Percentiles rank a stretch among this genome's conserved stretches.
Conservation (phyloP, 1,140 invertebrate species). For the Drosophila baimaii region DNA sequence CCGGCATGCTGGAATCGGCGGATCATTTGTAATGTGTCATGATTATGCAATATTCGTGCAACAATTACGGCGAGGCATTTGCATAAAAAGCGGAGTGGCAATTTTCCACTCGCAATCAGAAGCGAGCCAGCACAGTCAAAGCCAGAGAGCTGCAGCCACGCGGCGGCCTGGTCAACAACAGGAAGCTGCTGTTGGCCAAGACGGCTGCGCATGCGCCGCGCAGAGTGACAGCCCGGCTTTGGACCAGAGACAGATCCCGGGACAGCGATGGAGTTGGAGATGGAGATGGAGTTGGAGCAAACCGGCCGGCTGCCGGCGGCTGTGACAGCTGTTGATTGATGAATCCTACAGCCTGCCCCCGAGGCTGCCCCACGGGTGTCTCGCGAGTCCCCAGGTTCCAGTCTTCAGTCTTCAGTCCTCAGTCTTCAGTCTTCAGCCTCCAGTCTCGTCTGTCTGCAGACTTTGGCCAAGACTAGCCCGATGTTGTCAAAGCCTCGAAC, state of each 20-base stretch:
- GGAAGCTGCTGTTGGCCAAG: conserved; percentile 55
- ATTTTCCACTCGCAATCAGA: conserved; percentile 61
- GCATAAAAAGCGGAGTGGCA: conserved; percentile 74
- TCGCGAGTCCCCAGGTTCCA: conserved; percentile 13
- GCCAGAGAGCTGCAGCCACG: not conserved
- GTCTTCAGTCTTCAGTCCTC: conserved; percentile 16
- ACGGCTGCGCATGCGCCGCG: conserved; percentile 66
- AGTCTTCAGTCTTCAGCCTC: conserved; percentile 11
- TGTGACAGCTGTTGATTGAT: conserved; percentile 81
- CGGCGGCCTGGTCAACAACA: conserved; percentile 42
- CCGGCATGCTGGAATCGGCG: conserved; percentile 49
- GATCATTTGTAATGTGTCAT: conserved; percentile 74
- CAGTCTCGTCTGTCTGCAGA: conserved; percentile 22
- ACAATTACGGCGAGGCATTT: conserved; percentile 76
- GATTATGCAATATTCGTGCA: conserved; percentile 80
- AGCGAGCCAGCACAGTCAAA: no score
- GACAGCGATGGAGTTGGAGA: conserved; percentile 4
- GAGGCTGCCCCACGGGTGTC: conserved; percentile 46
- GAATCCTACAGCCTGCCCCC: conserved; percentile 76
- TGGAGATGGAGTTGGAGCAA: conserved; percentile 34
- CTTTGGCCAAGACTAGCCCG: conserved; percentile 13
- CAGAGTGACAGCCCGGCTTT: conserved; percentile 58
- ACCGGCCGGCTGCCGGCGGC: conserved; percentile 67
- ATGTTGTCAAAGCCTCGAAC: conserved; percentile 28
- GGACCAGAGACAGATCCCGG: conserved; percentile 21